Evolutionary conservation across 2,797 vertebrate species (phyloP).

Genomic region (Malacoraja senta): DNA sequence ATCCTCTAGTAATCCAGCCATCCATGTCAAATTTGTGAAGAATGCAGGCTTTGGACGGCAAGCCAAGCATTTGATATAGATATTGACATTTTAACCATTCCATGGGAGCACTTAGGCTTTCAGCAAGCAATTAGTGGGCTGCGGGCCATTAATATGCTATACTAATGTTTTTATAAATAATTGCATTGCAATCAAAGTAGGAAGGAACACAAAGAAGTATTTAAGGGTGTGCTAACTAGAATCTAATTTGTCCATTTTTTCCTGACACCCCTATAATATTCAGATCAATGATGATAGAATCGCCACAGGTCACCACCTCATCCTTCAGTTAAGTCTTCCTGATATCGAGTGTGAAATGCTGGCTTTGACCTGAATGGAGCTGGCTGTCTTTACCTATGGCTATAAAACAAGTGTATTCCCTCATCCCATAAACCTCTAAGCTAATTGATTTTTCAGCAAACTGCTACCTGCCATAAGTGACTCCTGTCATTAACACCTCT

Average conservation of each 20-base stretch:
- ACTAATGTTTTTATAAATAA: not conserved
- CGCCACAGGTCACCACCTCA: not conserved
- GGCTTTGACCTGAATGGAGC: not conserved
- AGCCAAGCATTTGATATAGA: not conserved
- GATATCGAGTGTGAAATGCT: not conserved
- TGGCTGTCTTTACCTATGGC: not conserved
- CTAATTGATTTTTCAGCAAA: constrained; percentile 42
- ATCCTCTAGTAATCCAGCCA: not conserved
- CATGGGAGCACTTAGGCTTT: not conserved
- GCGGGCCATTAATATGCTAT: not conserved
- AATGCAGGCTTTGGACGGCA: not conserved
- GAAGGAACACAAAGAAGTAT: not conserved
- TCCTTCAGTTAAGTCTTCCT: not conserved
- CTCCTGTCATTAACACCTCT: constrained; percentile 41
- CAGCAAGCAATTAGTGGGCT: not conserved
- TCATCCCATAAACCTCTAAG: constrained; percentile 49
- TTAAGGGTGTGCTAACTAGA: not conserved
- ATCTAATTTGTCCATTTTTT: not conserved
- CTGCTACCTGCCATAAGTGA: constrained; percentile 34
- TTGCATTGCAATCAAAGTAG: not conserved
- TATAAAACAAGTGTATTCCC: constrained; percentile 48
- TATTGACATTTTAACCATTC: constrained; percentile 16
- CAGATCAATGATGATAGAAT: not conserved
- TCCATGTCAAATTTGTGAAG: not conserved
- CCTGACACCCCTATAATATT: not conserved